Evolutionary conservation across 53 echinoderm and acorn worm species (phyloP).

Genomic region (Stichopus horrens): DNA sequence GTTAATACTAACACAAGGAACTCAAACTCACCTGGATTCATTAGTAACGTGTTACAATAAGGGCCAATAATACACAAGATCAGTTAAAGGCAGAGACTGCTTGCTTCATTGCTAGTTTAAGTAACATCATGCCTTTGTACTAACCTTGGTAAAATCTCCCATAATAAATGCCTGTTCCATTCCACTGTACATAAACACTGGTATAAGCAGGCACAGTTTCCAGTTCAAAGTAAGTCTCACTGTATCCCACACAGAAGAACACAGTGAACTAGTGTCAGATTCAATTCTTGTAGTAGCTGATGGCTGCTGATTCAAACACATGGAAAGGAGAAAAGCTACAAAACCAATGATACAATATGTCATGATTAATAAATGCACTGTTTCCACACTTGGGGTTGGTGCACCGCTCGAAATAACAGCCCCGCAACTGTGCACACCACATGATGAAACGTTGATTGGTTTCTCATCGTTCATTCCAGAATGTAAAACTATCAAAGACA

Average conservation of each 20-base stretch:
- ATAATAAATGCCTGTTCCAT: constrained; percentile 69
- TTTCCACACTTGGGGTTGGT: neutral
- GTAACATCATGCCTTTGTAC: too few relatives aligned
- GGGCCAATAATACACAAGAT: too few relatives aligned
- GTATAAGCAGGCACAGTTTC: constrained; percentile 55
- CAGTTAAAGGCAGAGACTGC: too few relatives aligned
- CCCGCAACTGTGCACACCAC: constrained; percentile 31
- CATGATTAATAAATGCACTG: neutral
- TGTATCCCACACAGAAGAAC: constrained; percentile 34
- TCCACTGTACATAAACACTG: constrained; percentile 64
- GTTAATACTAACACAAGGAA: too few relatives aligned
- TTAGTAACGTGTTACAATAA: too few relatives aligned
- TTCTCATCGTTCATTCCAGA: neutral
- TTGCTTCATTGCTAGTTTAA: too few relatives aligned
- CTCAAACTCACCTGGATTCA: too few relatives aligned
- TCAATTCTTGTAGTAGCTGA: neutral
- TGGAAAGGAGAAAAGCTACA: constrained; percentile 7
- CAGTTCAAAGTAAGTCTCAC: constrained; percentile 51
- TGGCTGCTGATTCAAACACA: constrained; percentile 28
- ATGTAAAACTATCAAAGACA: constrained; percentile 71
- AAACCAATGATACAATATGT: constrained; percentile 23
- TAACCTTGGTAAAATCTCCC: constrained; percentile 77
- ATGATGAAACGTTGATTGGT: neutral
- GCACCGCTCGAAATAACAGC: neutral
- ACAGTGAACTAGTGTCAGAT: neutral